phyloP scores from a whole-genome alignment of 2,113 vertebrate genomes.

The Gnathonemus echidnorhynchus region DNA sequence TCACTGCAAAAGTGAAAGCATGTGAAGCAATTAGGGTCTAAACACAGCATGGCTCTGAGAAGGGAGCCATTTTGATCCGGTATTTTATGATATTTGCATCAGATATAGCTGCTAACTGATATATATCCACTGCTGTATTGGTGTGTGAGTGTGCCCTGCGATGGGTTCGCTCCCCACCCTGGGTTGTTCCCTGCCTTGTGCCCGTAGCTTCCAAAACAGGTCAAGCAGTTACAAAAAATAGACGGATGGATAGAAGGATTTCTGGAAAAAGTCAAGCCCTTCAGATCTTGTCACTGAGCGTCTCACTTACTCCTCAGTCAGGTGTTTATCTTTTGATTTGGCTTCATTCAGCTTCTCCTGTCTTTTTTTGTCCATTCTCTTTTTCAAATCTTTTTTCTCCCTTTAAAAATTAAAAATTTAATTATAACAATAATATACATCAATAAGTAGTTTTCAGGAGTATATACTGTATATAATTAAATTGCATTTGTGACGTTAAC shows the following conservation, averaged over 20 bases:
- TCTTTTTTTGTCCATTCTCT: slow-evolving; percentile 95
- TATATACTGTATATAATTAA: neutral
- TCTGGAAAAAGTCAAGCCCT: neutral
- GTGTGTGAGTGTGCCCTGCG: neutral
- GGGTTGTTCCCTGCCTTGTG: neutral
- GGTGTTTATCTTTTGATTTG: slow-evolving; percentile 93
- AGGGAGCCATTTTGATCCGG: neutral
- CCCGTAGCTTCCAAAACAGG: neutral
- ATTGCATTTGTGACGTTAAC: neutral
- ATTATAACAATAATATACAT: neutral
- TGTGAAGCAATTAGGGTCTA: neutral
- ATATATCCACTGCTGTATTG: neutral
- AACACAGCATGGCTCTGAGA: neutral
- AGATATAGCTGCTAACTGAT: neutral
- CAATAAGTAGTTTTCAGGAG: neutral
- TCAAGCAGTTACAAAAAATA: neutral
- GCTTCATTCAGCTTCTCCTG: slow-evolving; percentile 94
- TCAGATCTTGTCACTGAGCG: neutral
- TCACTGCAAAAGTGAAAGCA: neutral
- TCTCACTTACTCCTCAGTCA: slow-evolving; percentile 86
- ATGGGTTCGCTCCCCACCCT: neutral
- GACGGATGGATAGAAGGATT: neutral
- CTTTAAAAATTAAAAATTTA: slow-evolving; percentile 48
- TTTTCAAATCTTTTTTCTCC: slow-evolving; percentile 96
- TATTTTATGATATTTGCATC: neutral